phyloP scores from a whole-genome alignment of 2,113 vertebrate genomes.

The Nyctibius bracteatus region DNA sequence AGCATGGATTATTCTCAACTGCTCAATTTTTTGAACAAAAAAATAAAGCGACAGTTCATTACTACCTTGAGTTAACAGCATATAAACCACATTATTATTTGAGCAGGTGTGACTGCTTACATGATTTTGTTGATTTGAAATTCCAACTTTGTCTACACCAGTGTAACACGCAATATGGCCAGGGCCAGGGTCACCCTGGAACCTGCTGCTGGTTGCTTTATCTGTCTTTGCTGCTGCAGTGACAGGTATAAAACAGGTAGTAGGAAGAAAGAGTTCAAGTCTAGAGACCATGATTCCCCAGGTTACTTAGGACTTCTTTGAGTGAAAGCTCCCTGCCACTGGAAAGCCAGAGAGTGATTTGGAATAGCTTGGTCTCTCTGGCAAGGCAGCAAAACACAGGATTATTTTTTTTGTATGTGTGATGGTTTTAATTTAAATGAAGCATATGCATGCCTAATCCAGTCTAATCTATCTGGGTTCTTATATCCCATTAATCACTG shows the following conservation, averaged over 20 bases:
- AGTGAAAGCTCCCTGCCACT: not conserved
- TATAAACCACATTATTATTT: not conserved
- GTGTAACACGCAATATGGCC: not conserved
- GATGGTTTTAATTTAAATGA: conserved; percentile 20
- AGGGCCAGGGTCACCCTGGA: not conserved
- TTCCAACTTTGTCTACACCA: not conserved
- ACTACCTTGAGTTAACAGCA: not conserved
- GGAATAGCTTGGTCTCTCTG: not conserved
- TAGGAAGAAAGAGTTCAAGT: not conserved
- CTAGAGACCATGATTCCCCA: not conserved
- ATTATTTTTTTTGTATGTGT: not conserved
- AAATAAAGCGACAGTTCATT: not conserved
- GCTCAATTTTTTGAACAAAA: not conserved
- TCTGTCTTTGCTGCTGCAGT: not conserved
- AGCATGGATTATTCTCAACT: not conserved
- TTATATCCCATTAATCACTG: conserved; percentile 47
- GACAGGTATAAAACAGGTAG: not conserved
- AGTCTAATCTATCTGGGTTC: conserved; percentile 34
- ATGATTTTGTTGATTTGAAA: not conserved
- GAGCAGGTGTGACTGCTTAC: not conserved
- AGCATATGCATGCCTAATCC: conserved; percentile 16
- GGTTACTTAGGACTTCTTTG: not conserved
- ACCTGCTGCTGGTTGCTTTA: not conserved
- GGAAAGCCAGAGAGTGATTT: not conserved
- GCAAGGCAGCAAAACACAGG: not conserved